A percentile compares a stretch with the other conserved stretches of the same genome.
phyloP scores from a whole-genome alignment of 2,888 invertebrate species.

The Diplazon laetatorius region DNA sequence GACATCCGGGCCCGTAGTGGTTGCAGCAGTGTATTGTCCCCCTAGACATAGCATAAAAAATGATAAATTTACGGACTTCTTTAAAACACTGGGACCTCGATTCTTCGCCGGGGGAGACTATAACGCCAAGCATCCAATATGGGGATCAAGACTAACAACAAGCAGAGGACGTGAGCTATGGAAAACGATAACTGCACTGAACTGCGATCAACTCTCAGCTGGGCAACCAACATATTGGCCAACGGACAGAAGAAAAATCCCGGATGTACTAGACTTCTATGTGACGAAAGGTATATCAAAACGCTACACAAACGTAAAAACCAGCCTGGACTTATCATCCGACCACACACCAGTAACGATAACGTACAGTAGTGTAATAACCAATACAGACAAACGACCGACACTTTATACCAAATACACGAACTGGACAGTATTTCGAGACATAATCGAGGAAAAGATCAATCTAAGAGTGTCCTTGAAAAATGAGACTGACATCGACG shows the following conservation, averaged over 20 bases:
- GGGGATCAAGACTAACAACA: conserved; percentile 64
- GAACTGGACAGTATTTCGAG: conserved; percentile 23
- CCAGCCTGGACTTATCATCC: conserved; percentile 25
- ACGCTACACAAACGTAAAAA: conserved; percentile 11
- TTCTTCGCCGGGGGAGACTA: conserved; percentile 42
- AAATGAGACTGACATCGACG: conserved; percentile 16
- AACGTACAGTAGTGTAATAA: conserved; percentile 57
- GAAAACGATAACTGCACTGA: conserved; percentile 18
- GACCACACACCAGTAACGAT: conserved; percentile 39
- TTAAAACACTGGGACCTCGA: conserved; percentile 53
- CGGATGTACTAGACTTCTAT: conserved; percentile 46
- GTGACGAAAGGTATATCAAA: conserved; percentile 5
- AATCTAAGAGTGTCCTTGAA: conserved; percentile 12
- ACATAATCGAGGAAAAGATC: conserved; percentile 9
- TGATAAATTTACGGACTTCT: conserved; percentile 46
- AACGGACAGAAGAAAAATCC: conserved; percentile 21
- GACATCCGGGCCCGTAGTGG: conserved; percentile 33
- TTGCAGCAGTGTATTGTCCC: conserved; percentile 56
- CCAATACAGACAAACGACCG: conserved; percentile 33
- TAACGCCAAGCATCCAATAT: conserved; percentile 58
- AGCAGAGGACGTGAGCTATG: conserved; percentile 44
- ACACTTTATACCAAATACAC: conserved; percentile 23
- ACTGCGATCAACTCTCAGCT: conserved; percentile 50
- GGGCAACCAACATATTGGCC: conserved; percentile 68
- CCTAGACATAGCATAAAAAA: conserved; percentile 46